A percentile compares a stretch with the other conserved stretches of the same genome.
phyloP scores from a whole-genome alignment of 2,888 invertebrate genomes.

The Drosophila lacicola region DNA sequence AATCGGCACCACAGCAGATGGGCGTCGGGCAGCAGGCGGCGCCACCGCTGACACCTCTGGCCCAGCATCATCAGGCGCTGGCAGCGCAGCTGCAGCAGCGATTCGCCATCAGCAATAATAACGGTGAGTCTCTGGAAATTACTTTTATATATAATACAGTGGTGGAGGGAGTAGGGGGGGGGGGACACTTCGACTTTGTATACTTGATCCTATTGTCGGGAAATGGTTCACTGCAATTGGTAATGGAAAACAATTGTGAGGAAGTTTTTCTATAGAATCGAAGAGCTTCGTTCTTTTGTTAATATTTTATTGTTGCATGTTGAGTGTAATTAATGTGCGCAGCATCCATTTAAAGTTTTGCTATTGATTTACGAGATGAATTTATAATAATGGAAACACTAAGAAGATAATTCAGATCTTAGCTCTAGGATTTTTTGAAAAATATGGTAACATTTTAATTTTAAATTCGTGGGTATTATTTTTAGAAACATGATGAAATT shows the following conservation, averaged over 20 bases:
- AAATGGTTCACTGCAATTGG: background rate
- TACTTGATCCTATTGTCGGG: conserved; percentile 6
- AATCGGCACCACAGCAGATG: conserved; percentile 85
- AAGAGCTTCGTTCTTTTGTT: conserved; percentile 2
- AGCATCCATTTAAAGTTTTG: too few species aligned
- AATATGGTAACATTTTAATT: too few species aligned
- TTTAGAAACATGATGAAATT: too few species aligned
- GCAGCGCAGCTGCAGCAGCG: conserved; percentile 88
- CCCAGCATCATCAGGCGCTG: conserved; percentile 88
- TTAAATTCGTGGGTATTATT: too few species aligned
- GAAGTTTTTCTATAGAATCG: background rate
- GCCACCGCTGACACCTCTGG: conserved; percentile 84
- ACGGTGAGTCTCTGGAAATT: conserved; percentile 82
- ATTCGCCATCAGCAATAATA: conserved; percentile 86
- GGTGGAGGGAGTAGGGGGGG: background rate
- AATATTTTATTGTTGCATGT: background rate
- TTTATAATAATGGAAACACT: background rate
- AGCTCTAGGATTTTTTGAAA: too few species aligned
- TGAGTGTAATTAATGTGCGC: too few species aligned
- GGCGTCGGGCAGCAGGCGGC: conserved; percentile 75
- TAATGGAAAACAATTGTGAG: conserved; percentile 4
- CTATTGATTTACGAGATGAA: background rate
- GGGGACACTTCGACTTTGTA: background rate
- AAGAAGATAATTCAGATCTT: too few species aligned
- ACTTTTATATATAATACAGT: background rate